Conservation (phyloP, 2,113 vertebrate species). For the Chauna torquata region DNA sequence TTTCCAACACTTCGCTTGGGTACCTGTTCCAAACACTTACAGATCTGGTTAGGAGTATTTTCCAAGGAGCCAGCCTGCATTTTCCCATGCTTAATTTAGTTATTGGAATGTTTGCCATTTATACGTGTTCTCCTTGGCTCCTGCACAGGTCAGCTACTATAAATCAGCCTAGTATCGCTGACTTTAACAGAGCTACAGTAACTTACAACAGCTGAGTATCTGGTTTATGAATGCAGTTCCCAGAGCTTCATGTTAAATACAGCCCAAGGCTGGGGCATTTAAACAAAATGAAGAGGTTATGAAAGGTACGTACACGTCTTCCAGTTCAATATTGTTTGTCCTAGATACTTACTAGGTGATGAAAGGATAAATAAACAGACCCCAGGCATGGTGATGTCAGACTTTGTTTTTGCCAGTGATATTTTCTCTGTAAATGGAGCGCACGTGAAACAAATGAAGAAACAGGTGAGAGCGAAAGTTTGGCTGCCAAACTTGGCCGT, state of each 20-base stretch:
- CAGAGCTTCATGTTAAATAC: conserved; percentile 39
- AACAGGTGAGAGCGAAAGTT: neutral
- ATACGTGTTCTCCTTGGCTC: conserved; percentile 58
- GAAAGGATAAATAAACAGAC: conserved; percentile 64
- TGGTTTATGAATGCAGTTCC: conserved; percentile 58
- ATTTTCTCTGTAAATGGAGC: conserved; percentile 19
- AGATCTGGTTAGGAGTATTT: conserved; percentile 54
- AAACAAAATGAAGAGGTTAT: conserved; percentile 60
- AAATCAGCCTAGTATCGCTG: conserved; percentile 52
- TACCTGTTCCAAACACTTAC: conserved; percentile 60
- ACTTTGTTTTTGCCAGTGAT: neutral
- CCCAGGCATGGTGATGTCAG: neutral
- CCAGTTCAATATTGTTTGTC: conserved; percentile 27
- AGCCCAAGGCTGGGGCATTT: conserved; percentile 45
- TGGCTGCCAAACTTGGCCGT: conserved; percentile 46
- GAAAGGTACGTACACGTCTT: neutral
- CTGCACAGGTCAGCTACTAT: conserved; percentile 57
- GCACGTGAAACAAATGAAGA: conserved; percentile 33
- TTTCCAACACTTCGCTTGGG: conserved; percentile 31
- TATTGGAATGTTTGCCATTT: conserved; percentile 68
- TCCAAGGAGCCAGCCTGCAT: conserved; percentile 48
- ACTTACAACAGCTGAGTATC: conserved; percentile 63
- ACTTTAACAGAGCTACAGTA: conserved; percentile 52
- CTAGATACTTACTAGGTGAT: conserved; percentile 55
- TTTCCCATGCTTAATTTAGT: conserved; percentile 69